Base-by-base conservation (phyloP, 2,797 vertebrate genomes). In the Cygnus olor region DNA sequence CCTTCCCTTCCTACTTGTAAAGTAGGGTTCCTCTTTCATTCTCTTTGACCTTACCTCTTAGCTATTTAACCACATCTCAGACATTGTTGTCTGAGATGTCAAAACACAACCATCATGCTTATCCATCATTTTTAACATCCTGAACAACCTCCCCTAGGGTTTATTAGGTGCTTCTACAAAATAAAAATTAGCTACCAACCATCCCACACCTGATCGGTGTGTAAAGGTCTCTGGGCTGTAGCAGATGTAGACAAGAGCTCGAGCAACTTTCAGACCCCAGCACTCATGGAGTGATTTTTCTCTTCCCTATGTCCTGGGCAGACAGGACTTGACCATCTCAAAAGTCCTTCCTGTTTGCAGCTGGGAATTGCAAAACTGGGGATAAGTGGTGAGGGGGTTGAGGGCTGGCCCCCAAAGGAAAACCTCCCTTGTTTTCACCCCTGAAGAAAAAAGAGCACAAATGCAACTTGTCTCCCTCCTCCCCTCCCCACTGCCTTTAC, bases 401-500 rank as follows among this genome's bases (percentile, higher is more conserved):
- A 90, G 47, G 69, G 44, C 24, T 89, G 60, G 22, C 24, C 76
- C 57, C 82, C 30, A 76, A 90, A 95, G 56, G 76, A 58, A 94
- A 93, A 45, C 68, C 36, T 63, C 86, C 51, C 94, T 77, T 90
- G 58, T 92, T 96, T 94, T 93, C 54, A 80, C 54, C 76, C 72
- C 56, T 68, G 42, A 51, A 87, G 71, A 70, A 71, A 80, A 66
- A 85, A 85, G 18, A 69, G 61, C 84, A 92, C 56, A 89, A 91
- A 93, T 44, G 42, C 66, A 69, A 83, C 10, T 89, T 51, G 94
- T 80, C 87, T 93, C 74, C 57, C 42, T 18, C 34, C 45, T 89
- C 78, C 70, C 65, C 53, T 91, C 88, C 64, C 27, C 95, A 44
- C 80, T 96, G 97, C 95, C 96, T 96, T 97, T 94, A 96, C 97